Evolutionary conservation across 2,797 vertebrate genomes (phyloP), one percentile per base, ranked within the genome.

Genomic region (Morelia viridis): DNA sequence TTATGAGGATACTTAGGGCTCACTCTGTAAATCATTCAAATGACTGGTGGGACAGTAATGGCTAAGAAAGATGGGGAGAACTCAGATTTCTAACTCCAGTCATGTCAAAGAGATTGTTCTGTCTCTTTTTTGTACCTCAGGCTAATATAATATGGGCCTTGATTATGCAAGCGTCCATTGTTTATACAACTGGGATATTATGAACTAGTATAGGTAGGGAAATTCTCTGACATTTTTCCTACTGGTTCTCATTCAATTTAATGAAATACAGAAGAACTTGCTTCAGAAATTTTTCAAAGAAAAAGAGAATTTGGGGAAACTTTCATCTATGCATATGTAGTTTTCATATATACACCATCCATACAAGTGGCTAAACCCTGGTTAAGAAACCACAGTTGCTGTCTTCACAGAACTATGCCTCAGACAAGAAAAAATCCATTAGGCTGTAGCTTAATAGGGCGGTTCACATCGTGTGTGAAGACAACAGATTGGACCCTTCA

Each of bases 21-120:
- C 95, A 92, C 91, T 94, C 92, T 65, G 80, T 95, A 95, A 95
- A 95, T 91, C 89, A 80, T 91, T 83, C 90, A 85, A 95, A 94
- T 80, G 93, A 94, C 92, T 93, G 71, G 87, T 94, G 94, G 93
- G 92, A 91, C 90, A 92, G 35, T 84, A 95, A 94, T 53, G 41
- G 41, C 56, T 89, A 28, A 56, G 58, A 90, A 90, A 12, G 71
- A 92, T 89, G 84, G 86, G 89, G 91, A 8, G 41, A 90, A 5
- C 28, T 41, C n/a, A 1, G 28, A 57, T 61, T 76, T 58, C 64
- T n/a, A 64, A 31, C 84, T 91, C 89, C 93, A 91, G 86, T 61
- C 65, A 87, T 93, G 92, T 5, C 88, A 41, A 68, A 84, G 83
- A n/a, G 12, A 65, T 89, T 46, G 89, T 92, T 12, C 22, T 50